A percentile compares a stretch with the other conserved stretches of the same genome.
Conservation (phyloP, 2,797 vertebrate genomes). For the Pterois miles region DNA sequence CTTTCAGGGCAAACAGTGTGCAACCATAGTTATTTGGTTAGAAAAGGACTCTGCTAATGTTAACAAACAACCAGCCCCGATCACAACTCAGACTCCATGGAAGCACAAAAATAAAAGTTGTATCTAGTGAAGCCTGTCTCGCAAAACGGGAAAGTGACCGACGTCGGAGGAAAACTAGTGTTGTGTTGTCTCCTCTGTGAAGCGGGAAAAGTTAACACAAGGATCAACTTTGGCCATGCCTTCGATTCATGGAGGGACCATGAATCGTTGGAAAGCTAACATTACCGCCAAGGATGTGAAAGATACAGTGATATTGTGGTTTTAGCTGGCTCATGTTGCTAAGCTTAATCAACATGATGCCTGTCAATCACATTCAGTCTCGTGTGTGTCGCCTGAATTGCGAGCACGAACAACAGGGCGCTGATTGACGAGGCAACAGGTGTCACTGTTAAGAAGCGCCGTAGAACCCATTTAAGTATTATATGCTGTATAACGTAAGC, state of each 20-base stretch:
- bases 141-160: no score
- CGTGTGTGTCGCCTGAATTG: background rate
- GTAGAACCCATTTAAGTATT: background rate
- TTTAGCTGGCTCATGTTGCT: background rate
- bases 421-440: background rate
- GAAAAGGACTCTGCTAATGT: no score
- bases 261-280: background rate
- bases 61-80: no score
- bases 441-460: background rate
- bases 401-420: background rate
- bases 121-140: no score
- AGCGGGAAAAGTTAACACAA: no score
- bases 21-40: no score
- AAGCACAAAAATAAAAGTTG: no score
- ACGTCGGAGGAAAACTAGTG: no score
- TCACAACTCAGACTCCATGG: no score
- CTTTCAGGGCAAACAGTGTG: no score
- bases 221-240: no score
- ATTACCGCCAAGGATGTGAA: background rate
- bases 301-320: background rate
- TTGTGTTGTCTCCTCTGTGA: no score
- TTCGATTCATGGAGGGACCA: background rate
- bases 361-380: background rate
- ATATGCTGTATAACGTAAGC: background rate
- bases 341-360: background rate